A percentile compares a stretch with the other conserved stretches of the same genome.
phyloP scores from a whole-genome alignment of 2,113 vertebrate genomes.

The Madoqua kirkii region DNA sequence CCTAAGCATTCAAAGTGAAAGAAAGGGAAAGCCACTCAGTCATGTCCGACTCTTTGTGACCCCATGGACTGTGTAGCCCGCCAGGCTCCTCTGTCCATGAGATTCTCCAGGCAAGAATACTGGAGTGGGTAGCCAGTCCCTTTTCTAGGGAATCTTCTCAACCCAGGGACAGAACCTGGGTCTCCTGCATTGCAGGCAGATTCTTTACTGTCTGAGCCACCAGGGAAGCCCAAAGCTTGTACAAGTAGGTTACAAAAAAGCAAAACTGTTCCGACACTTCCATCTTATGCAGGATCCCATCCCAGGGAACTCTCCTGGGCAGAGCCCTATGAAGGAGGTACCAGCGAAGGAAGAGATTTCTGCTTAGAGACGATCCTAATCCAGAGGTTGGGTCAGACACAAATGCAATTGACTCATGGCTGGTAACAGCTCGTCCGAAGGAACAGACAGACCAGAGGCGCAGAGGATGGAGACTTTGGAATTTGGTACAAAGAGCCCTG shows the following conservation, averaged over 20 bases:
- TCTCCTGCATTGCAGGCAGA: neutral
- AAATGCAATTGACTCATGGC: accelerated
- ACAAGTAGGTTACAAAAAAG: neutral
- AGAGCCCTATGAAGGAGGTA: neutral
- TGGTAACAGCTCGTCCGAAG: neutral
- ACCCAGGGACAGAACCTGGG: neutral
- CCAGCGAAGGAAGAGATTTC: neutral
- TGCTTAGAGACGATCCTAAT: neutral
- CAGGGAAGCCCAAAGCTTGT: neutral
- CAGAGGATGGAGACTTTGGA: too few species aligned
- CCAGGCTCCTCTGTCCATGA: neutral
- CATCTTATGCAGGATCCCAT: neutral
- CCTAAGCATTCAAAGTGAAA: neutral
- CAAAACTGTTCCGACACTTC: neutral
- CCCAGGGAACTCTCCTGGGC: neutral
- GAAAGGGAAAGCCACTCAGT: neutral
- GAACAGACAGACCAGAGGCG: neutral
- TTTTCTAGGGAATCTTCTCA: neutral
- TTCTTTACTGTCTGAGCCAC: neutral
- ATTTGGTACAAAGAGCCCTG: neutral
- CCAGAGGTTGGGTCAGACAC: neutral
- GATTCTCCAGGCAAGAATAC: neutral
- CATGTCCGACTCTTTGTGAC: neutral
- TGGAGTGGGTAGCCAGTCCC: neutral
- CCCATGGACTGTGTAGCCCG: accelerated